Evolutionary conservation across 2,888 invertebrate genomes (phyloP), one percentile per base, ranked within the genome.

Genomic region (Tachina grossa): DNA sequence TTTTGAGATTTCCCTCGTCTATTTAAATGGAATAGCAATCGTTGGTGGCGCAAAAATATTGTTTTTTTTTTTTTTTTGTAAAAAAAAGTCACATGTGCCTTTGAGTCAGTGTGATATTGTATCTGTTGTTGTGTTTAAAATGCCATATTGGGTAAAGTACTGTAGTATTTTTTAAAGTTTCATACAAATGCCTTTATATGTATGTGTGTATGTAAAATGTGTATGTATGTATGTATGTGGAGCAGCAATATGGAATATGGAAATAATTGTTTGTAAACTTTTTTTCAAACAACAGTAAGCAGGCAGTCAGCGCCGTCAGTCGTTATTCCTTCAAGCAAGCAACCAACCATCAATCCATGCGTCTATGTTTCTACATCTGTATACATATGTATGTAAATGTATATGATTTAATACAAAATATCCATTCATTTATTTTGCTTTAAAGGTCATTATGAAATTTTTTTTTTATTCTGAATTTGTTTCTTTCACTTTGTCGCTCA

Each of bases 211-310:
- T 31, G 31, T 31, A 31, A 31, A 1, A 31, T 31, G 6, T 31
- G 31, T 31, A 6, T 6, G 31, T 6, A 31, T 31, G 16, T 55
- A 10, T 31, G 31, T 6, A 19, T 53, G 13, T 43, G 13, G 14
- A 55, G 19, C 53, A 43, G 14, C 43, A 53, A 43, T 43, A 53
- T 55, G 69, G 43, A n/a, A 49, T 66, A 83, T 45, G 43, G 53
- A 75, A 71, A 77, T 71, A 77, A 59, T 72, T 72, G 59, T 72
- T 77, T 61, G 59, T 55, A 43, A 55, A 61, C 1, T 45, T 16
- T 11, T n/a, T 31, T 22, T 55, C 45, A 55, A 31, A 66, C 49
- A 49, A 31, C 31, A 31, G 31, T 31, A 31, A n/a, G 31, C 0
- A 31, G 31, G 6, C 6, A 31, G 31, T 31, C 31, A 6, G 31